These are phyloP conservation scores for Manacus vitellinus DNA, from an alignment of 2,113 vertebrate species.

Conservation along the genomic window DNA sequence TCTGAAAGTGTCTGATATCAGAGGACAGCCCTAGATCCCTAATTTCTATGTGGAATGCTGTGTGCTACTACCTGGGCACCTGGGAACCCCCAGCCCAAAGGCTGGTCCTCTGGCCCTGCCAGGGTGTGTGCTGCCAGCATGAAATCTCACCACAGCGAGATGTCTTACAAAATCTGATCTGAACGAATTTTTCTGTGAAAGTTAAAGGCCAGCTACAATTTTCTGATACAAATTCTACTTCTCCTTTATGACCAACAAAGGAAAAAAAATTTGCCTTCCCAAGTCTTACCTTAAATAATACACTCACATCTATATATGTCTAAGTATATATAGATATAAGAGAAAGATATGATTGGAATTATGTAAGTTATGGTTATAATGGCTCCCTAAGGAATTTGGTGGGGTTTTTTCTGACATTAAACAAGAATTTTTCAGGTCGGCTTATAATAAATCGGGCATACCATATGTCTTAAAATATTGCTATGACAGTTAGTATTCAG, in stretches of 20 bases:
- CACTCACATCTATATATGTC: too few species aligned
- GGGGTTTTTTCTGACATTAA: not conserved
- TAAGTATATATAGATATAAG: not conserved
- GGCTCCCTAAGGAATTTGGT: not conserved
- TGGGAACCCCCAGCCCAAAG: too few species aligned
- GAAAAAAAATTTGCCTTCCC: not conserved
- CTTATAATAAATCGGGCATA: not conserved
- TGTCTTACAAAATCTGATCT: not conserved
- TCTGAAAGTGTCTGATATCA: not conserved
- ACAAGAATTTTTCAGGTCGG: not conserved
- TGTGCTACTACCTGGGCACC: not conserved
- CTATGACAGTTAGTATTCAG: not conserved
- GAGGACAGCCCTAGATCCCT: not conserved
- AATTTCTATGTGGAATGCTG: not conserved
- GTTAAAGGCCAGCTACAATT: not conserved
- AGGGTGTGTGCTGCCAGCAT: not conserved
- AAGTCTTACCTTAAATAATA: not conserved
- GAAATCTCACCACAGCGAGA: rapidly evolving
- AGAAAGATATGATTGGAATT: not conserved
- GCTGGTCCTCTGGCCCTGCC: not conserved
- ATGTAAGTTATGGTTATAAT: constrained; percentile 13
- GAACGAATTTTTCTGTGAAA: not conserved
- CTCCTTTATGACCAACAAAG: not conserved
- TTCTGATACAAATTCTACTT: not conserved
- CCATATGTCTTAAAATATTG: not conserved